Evolutionary conservation across 2,797 vertebrate species (phyloP).

Genomic region (Heliangelus exortis): DNA sequence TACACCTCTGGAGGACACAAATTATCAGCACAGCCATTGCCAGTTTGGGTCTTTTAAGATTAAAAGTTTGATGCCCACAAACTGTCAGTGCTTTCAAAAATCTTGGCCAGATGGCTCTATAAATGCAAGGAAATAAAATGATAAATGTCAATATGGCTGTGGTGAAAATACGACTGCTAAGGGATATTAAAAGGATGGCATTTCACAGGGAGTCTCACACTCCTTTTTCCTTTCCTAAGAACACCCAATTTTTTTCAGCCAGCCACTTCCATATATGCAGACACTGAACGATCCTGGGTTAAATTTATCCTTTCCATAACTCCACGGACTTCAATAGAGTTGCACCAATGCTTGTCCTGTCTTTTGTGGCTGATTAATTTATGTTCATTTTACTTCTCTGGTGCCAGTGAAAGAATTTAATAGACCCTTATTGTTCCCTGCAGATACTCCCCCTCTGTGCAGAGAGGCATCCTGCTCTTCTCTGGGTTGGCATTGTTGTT

Average conservation of each 20-base stretch:
- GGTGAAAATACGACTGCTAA: not conserved
- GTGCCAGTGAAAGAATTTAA: slow-evolving; percentile 60
- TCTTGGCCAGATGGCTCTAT: slow-evolving; percentile 37
- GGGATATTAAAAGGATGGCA: slow-evolving; percentile 29
- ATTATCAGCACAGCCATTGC: not conserved
- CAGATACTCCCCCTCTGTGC: not conserved
- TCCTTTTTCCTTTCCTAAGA: slow-evolving; percentile 24
- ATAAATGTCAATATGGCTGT: slow-evolving; percentile 9
- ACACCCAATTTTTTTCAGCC: not conserved
- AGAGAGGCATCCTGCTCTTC: slow-evolving; percentile 49
- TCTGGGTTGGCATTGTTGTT: slow-evolving; percentile 55
- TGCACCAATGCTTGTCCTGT: slow-evolving; percentile 28
- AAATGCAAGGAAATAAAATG: slow-evolving; percentile 28
- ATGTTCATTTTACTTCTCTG: slow-evolving; percentile 27
- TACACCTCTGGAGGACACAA: not conserved
- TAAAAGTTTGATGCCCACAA: not conserved
- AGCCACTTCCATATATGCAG: slow-evolving; percentile 30
- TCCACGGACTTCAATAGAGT: slow-evolving; percentile 2
- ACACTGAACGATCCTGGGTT: slow-evolving; percentile 13
- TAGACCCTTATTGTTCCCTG: slow-evolving; percentile 62
- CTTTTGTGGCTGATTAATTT: slow-evolving; percentile 65
- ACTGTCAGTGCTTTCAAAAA: not conserved
- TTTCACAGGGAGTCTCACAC: slow-evolving; percentile 33
- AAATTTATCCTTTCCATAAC: slow-evolving; percentile 46
- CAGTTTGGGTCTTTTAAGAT: not conserved